phyloP scores from a whole-genome alignment of 2,797 vertebrate genomes.

The Acanthornis magna region DNA sequence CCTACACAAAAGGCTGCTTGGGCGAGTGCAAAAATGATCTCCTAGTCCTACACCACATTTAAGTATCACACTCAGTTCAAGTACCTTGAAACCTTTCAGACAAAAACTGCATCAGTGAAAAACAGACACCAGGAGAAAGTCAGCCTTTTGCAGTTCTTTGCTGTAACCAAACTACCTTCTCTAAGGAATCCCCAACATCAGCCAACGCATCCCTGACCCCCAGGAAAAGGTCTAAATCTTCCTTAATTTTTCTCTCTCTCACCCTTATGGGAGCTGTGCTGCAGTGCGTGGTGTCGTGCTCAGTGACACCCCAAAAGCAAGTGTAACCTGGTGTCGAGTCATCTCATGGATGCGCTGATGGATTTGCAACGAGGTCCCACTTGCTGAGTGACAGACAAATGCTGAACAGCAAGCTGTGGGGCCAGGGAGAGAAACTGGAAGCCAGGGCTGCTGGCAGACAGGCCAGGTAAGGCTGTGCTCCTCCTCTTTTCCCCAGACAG shows the following conservation, averaged over 20 bases:
- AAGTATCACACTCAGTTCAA: neutral
- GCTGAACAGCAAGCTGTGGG: neutral
- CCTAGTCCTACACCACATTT: fast-evolving
- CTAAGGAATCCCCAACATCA: neutral
- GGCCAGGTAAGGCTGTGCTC: fast-evolving
- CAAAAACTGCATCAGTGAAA: neutral
- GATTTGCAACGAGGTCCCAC: fast-evolving
- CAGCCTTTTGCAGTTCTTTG: neutral
- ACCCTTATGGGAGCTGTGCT: neutral
- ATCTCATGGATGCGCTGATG: neutral
- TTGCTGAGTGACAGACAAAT: neutral
- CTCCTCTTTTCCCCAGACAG: neutral
- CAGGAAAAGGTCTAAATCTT: neutral
- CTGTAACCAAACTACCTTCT: neutral
- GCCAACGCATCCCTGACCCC: neutral
- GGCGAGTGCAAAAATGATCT: fast-evolving
- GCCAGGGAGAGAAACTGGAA: neutral
- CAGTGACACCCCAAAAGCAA: neutral
- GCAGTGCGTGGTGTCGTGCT: neutral
- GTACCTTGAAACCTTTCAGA: neutral
- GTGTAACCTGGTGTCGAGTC: neutral
- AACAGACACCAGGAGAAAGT: neutral
- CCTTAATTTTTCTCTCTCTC: neutral
- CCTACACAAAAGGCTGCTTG: fast-evolving
- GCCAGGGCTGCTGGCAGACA: neutral